A percentile compares a stretch with the other conserved stretches of the same genome.
phyloP scores from a whole-genome alignment of 1,140 invertebrate genomes.

The Belonocnema kinseyi region DNA sequence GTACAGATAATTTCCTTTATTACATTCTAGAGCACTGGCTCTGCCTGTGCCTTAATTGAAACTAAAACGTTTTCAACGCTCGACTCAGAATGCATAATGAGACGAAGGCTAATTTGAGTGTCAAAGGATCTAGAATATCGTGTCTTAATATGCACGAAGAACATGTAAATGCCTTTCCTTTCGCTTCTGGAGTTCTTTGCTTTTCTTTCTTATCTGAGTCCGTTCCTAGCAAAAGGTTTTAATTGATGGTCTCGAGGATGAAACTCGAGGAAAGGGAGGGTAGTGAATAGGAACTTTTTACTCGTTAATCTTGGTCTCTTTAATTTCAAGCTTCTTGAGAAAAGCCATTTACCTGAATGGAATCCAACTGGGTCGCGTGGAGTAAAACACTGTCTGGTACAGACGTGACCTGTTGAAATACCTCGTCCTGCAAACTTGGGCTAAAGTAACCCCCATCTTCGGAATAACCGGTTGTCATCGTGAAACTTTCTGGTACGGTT shows the following conservation, averaged over 20 bases:
- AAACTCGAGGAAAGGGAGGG: too few relatives aligned
- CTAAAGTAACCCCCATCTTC: constrained; percentile 84
- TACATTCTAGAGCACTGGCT: constrained; percentile 39
- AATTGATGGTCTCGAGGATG: neutral
- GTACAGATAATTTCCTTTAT: constrained; percentile 55
- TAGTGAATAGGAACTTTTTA: neutral
- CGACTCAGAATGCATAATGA: constrained; percentile 51
- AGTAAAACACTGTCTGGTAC: constrained; percentile 81
- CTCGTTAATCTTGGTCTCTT: constrained; percentile 3
- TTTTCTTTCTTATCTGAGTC: constrained; percentile 17
- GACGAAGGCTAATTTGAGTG: constrained; percentile 50
- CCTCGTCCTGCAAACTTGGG: constrained; percentile 85
- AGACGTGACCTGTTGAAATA: constrained; percentile 82
- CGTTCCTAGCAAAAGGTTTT: neutral
- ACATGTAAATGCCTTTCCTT: constrained; percentile 35
- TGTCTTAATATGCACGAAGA: constrained; percentile 37
- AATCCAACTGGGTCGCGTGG: constrained; percentile 81
- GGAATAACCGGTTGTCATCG: constrained; percentile 77
- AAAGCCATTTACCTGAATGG: constrained; percentile 70
- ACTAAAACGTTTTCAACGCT: constrained; percentile 55
- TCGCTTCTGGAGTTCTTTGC: constrained; percentile 1
- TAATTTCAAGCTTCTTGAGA: neutral
- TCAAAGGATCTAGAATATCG: constrained; percentile 52
- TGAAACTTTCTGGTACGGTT: constrained; percentile 76
- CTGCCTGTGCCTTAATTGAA: constrained; percentile 50